phyloP scores from a whole-genome alignment of 2,113 vertebrate genomes.

The Seriola aureovittata region DNA sequence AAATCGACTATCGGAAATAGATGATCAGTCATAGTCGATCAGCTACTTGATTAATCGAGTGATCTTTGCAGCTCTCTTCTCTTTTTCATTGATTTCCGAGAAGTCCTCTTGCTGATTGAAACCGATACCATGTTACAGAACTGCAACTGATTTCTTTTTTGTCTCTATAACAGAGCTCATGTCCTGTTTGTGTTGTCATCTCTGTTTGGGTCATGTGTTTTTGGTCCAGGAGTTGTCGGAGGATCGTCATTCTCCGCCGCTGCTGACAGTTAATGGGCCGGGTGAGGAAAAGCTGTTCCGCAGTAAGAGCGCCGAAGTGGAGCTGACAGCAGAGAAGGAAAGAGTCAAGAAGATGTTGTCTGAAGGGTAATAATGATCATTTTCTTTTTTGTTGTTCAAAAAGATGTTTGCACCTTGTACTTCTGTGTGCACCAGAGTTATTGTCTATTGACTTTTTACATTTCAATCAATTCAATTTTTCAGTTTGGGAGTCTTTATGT shows the following conservation, averaged over 20 bases:
- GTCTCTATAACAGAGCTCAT: background rate
- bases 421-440: background rate
- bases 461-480: no score
- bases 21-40: no score
- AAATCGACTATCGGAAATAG: no score
- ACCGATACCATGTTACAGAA: background rate
- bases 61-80: background rate
- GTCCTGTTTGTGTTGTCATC: conserved; percentile 12
- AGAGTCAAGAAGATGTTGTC: conserved; percentile 96
- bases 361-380: conserved; percentile 85
- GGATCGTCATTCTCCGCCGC: conserved; percentile 81
- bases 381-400: background rate
- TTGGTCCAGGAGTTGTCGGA: conserved; percentile 77
- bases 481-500: no score
- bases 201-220: background rate
- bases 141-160: background rate
- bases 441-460: background rate
- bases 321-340: conserved; percentile 89
- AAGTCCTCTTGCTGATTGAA: background rate
- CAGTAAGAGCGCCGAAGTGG: conserved; percentile 93
- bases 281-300: conserved; percentile 94
- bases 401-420: background rate
- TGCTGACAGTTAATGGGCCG: conserved; percentile 89
- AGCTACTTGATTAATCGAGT: background rate
- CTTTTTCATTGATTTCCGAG: conserved; percentile 2